Base-by-base conservation (phyloP, 2,797 vertebrate genomes). In the Pseudochaenichthys georgianus region DNA sequence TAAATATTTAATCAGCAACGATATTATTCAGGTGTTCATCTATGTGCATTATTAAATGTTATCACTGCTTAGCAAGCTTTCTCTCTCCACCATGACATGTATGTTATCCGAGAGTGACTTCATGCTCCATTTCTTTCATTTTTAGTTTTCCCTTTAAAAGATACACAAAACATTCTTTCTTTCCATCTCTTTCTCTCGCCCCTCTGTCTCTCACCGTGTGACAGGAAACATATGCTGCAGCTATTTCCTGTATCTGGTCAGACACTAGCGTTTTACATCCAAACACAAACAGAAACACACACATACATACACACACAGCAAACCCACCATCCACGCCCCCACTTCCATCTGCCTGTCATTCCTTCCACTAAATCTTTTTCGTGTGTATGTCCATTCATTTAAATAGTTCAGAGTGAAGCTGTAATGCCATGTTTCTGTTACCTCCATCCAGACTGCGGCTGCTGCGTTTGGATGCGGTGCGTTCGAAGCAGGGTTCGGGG, bases 381-480 rank as follows among this genome's bases (percentile, higher is more conserved):
- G 2, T 47, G 47, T 3, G 5, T 46, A 42, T 21, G 7, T 77
- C 17, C 43, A 42, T 54, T 70, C 5, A 46, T 54, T 41, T 11
- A 19, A 19, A 17, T 4, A 19, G 8, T 53, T 52, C 21, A 52
- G 42, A 17, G 1, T 10, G 11, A 41, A 58, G 19, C 31, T n/a
- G 45, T 21, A 67, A 38, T 2, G 16, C 23, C 3, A 28, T 55
- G 10, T 60, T 17, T 55, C 4, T 15, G 59, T 81, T 94, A 99
- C 98, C 97, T 96, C 97, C 98, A 70, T 99, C 98, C n/a, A 99
- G 93, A 85, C 96, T 99, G 83, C 96, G 96, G 43, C 97, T 98
- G 83, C 96, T 93, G 42, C 97, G 96, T 73, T 99, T 99, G 78
- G 97, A 99, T 45, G 97, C 97, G 0, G 96, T 96, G 31, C 98